A percentile compares a stretch with the other conserved stretches of the same genome.
These are phyloP conservation scores for Neomonachus schauinslandi DNA, from an alignment of 2,113 vertebrate genomes.

Conservation along the genomic window DNA sequence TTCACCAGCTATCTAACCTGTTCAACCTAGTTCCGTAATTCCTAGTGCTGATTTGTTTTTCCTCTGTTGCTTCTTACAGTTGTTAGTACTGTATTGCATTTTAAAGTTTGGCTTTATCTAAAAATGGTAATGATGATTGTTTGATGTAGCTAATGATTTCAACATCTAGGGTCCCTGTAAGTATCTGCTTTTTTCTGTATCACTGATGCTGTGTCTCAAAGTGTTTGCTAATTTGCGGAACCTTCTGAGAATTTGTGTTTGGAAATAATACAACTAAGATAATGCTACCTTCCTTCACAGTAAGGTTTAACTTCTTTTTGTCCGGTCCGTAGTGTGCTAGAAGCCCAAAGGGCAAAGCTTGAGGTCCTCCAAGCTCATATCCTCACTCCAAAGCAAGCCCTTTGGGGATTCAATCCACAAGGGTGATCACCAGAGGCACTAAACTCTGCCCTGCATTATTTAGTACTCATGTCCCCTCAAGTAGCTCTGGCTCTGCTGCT, in stretches of 20 bases:
- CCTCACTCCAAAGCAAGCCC: not conserved
- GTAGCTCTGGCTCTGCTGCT: not conserved
- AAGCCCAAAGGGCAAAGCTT: not conserved
- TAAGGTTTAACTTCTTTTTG: not conserved
- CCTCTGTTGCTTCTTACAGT: not conserved
- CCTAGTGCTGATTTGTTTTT: not conserved
- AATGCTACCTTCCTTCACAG: not conserved
- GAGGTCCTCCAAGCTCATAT: not conserved
- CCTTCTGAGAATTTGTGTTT: not conserved
- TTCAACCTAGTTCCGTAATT: not conserved
- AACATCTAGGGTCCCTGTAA: not conserved
- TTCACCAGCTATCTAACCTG: not conserved
- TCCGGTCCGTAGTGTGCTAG: not conserved
- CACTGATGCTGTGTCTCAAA: not conserved
- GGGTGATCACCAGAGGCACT: not conserved
- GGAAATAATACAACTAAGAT: conserved; percentile 15
- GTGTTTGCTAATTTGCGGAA: not conserved
- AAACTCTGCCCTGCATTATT: not conserved
- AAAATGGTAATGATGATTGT: not conserved
- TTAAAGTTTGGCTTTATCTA: not conserved
- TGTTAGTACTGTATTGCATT: not conserved
- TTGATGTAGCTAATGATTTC: not conserved
- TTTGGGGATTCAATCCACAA: not conserved
- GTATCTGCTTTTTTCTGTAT: not conserved
- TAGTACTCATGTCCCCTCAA: not conserved